Evolutionary conservation across 2,113 vertebrate genomes (phyloP).

Genomic region (Hippoglossus stenolepis): DNA sequence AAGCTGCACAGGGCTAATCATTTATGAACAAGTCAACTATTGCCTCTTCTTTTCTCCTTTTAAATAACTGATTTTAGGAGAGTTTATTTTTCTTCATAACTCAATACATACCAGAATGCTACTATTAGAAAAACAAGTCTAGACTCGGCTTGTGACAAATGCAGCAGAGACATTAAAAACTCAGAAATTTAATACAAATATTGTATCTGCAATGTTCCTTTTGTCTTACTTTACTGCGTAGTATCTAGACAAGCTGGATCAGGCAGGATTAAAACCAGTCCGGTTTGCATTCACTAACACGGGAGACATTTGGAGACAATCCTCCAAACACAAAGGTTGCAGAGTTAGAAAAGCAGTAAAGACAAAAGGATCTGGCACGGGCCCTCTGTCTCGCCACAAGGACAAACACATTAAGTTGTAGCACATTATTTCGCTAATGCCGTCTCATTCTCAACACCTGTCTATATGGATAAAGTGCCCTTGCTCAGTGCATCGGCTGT

Average conservation of each 20-base stretch:
- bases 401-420: conserved; percentile 41
- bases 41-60: conserved; percentile 5
- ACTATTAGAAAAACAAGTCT: conserved; percentile 37
- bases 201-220: not conserved
- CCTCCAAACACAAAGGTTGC: conserved; percentile 2
- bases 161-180: conserved; percentile 28
- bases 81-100: conserved; percentile 63
- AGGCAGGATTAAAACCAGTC: conserved; percentile 15
- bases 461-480: conserved; percentile 32
- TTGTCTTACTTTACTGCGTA: conserved; percentile 12
- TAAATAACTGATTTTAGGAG: conserved; percentile 40
- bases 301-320: conserved; percentile 20
- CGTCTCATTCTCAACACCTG: conserved; percentile 33
- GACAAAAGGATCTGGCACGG: conserved; percentile 20
- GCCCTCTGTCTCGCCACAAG: conserved; percentile 34
- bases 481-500: conserved; percentile 31
- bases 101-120: conserved; percentile 40
- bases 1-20: conserved; percentile 16
- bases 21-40: conserved; percentile 32
- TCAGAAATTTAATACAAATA: conserved; percentile 3
- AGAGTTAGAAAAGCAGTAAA: conserved; percentile 17
- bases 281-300: conserved; percentile 28
- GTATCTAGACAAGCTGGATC: conserved; percentile 15
- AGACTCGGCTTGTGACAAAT: conserved; percentile 26
- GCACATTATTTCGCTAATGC: conserved; percentile 42